Base-by-base conservation (phyloP, 2,888 invertebrate genomes). In the Eubasilissa splendida region DNA sequence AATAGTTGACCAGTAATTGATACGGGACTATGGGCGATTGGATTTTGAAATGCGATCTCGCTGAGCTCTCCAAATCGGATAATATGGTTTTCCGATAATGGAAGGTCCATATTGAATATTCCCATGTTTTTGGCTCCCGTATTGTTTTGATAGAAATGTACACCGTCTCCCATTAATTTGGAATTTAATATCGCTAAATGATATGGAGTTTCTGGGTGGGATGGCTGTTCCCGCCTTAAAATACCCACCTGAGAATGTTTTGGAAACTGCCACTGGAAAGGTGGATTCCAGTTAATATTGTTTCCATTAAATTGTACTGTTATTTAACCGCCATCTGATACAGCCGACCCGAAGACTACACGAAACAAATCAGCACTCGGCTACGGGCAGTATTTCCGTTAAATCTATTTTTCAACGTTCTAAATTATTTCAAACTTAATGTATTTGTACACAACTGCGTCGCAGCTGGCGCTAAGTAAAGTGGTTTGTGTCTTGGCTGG, bases 1-100 rank as follows among this genome's bases (percentile, higher is more conserved):
- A 63, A 60, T 78, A 73, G 71, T 78, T 78, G 78, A 78, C 78
- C 78, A 71, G 78, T 78, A 78, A 78, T 54, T 53, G 78, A 78
- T 54, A 78, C 63, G 42, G 42, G 53, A 68, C 56, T 22, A 60
- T 31, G 9, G 59, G 50, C 60, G 42, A 77, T 77, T 77, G 71
- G 78, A 78, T 78, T 78, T 42, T 31, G 78, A 33, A 78, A 78
- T n/a, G 12, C 42, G 53, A 78, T 12, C 54, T 33, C 31, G 12
- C 56, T 14, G 50, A n/a, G 68, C 9, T 22, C n/a, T 52, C 68
- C 50, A 60, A 71, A 71, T 71, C 71, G 71, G 71, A 71, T 71
- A 71, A 71, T 56, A n/a, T 71, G 56, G 56, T 71, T 71, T 71
- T 56, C 42, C 71, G 56, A 76, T 76, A 76, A 76, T 75, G 75